Base-by-base conservation (phyloP, 2,113 vertebrate species). In the Synchiropus splendidus region DNA sequence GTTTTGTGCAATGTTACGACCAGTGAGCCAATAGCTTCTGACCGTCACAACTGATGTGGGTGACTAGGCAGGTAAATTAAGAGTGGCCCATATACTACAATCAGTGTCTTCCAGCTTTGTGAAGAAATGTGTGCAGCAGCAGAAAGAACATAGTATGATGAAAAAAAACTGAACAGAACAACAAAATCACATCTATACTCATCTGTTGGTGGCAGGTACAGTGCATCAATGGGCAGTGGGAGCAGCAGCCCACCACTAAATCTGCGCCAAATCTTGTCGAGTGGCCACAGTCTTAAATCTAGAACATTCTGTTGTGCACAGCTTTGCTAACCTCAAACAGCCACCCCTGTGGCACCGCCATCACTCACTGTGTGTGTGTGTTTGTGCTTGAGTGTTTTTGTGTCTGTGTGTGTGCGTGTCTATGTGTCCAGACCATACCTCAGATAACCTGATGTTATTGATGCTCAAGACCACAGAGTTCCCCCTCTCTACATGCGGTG, bases 391-490 rank as follows among this genome's bases (percentile, higher is more conserved):
- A 18, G 42, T 12, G 59, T 18, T 58, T 45, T 34, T 44, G 10
- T 37, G 48, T 48, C 47, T 48, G 49, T 51, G 38, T 41, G 51
- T 45, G 53, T 39, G 54, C 50, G 61, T 58, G 52, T 53, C 41
- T 36, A 37, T 59, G 47, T 30, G 63, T 61, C 60, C 70, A 71
- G 72, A 79, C 67, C 67, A 74, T 54, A 51, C 42, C 69, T 43
- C 47, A 65, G 77, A 75, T 80, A 78, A 72, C 62, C 72, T 64
- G 72, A 75, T 74, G 74, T 80, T 80, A 78, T 80, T 79, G 70
- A 77, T 79, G 73, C 68, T 72, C 50, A 38, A 37, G 74, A 75
- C 72, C 72, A 72, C 67, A 75, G 56, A 67, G 60, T 60, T 59
- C 57, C 69, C 49, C 61, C 74, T 75, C 75, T 80, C 72, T 75